These are phyloP conservation scores for Trypoxylus dichotomus DNA, from an alignment of 1,140 invertebrate species.

Conservation along the genomic window DNA sequence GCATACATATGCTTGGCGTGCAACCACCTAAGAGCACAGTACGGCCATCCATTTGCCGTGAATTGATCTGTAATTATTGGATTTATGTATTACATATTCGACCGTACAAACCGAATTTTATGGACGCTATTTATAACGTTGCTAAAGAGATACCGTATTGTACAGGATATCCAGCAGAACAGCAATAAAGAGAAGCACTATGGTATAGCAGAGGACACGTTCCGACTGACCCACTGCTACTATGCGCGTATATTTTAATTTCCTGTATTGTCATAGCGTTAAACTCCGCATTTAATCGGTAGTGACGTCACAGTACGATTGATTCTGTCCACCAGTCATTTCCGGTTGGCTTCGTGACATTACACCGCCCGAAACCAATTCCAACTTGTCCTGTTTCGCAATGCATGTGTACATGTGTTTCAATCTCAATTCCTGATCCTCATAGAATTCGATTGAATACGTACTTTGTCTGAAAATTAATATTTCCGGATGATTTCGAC, in stretches of 20 bases:
- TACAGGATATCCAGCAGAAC: constrained; percentile 7
- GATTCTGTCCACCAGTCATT: constrained; percentile 42
- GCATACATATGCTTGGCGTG: not conserved
- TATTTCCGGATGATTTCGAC: not conserved
- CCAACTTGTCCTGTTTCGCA: constrained; percentile 35
- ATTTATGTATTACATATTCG: not conserved
- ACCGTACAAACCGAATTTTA: not conserved
- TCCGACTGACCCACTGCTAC: constrained; percentile 18
- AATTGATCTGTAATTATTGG: not conserved
- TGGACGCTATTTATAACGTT: not conserved
- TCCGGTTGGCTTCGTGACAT: constrained; percentile 40
- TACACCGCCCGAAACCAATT: constrained; percentile 40
- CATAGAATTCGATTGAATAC: not conserved
- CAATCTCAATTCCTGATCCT: not conserved
- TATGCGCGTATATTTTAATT: constrained; percentile 39
- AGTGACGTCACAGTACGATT: constrained; percentile 41
- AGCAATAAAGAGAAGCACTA: not conserved
- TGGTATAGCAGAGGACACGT: not conserved
- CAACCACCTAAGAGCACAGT: not conserved
- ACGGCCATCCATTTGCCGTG: not conserved
- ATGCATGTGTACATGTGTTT: constrained; percentile 14
- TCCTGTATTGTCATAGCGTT: constrained; percentile 42
- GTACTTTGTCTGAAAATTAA: constrained; percentile 5
- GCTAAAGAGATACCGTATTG: not conserved
- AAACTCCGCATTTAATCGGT: constrained; percentile 36